Evolutionary conservation across 23 tunicate species (phyloP).

Genomic region (Ciona savignyi): DNA sequence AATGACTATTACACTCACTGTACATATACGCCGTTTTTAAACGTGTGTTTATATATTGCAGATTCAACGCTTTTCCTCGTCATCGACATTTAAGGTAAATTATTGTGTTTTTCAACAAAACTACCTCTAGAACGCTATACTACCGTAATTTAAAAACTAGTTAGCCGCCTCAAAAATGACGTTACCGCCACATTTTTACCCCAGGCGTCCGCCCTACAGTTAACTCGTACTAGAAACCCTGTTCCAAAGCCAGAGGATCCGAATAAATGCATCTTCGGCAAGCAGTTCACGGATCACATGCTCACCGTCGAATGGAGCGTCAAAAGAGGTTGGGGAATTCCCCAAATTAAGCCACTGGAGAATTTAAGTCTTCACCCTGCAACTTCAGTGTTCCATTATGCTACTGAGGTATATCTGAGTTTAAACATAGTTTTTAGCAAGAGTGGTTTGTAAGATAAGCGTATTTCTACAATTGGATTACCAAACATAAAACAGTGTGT

Average conservation of each 20-base stretch:
- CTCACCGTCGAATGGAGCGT: slow-evolving; percentile 66
- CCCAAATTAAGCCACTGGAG: slow-evolving; percentile 75
- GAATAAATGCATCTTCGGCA: slow-evolving; percentile 86
- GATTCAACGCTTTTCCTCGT: neutral
- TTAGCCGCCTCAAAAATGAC: too few species aligned
- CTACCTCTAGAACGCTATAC: too few species aligned
- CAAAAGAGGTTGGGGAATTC: slow-evolving; percentile 66
- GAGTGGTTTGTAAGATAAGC: too few species aligned
- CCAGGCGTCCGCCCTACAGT: slow-evolving; percentile 32
- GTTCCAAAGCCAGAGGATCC: slow-evolving; percentile 45
- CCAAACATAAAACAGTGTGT: too few species aligned
- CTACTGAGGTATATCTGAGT: slow-evolving; percentile 83
- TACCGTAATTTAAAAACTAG: too few species aligned
- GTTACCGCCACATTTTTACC: too few species aligned
- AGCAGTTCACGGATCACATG: slow-evolving; percentile 97
- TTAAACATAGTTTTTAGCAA: too few species aligned
- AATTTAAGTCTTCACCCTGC: slow-evolving; percentile 82
- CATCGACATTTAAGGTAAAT: neutral
- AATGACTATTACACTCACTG: too few species aligned
- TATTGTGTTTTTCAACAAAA: too few species aligned
- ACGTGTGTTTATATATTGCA: neutral
- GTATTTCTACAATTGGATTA: too few species aligned
- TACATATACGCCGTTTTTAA: neutral
- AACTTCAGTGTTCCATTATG: slow-evolving; percentile 76
- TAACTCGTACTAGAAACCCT: slow-evolving; percentile 23